Base-by-base conservation (phyloP, 2,888 invertebrate genomes). In the Agrenia bidenticulata region DNA sequence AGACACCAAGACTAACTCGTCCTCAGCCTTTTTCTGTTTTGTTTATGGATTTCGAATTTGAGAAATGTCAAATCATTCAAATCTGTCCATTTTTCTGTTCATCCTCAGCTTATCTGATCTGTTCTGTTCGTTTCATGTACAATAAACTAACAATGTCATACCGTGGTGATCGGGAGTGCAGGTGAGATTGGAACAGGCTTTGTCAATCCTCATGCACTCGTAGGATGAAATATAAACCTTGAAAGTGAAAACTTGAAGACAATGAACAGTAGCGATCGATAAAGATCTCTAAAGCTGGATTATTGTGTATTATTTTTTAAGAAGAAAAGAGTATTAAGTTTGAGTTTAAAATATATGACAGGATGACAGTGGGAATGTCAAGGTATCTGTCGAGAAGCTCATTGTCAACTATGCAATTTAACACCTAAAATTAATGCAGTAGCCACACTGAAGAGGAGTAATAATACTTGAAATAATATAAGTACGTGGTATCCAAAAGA, bases 51-150 rank as follows among this genome's bases (percentile, higher is more conserved):
- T 23, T 51, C 23, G 51, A 51, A 51, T 51, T 19, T 24, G 7
- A 51, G 9, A 55, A 32, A 55, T 37, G 55, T 55, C 55, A 55
- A 55, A 55, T 55, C 55, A 55, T 55, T 55, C 55, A 55, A 27
- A 55, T 55, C 55, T 32, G 13, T 15, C 17, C n/a, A 26, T 27
- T 27, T 55, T 37, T 32, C 55, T 55, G 19, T 2, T 55, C 21
- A 26, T 19, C 15, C 17, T 21, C 5, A 21, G 5, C 51, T 51
- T 51, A 51, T 51, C 51, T 51, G 51, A 11, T 51, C 15, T 51
- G 45, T 9, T 24, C 24, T 51, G 45, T 15, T 15, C 5, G 15
- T 45, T 45, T 15, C 19, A 15, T 45, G 45, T 45, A 45, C 19
- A 11, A 45, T 5, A 45, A 4, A 45, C 51, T 51, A 21, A 9